phyloP scores from a whole-genome alignment of 2,888 invertebrate genomes.

The Chrysolina americana region DNA sequence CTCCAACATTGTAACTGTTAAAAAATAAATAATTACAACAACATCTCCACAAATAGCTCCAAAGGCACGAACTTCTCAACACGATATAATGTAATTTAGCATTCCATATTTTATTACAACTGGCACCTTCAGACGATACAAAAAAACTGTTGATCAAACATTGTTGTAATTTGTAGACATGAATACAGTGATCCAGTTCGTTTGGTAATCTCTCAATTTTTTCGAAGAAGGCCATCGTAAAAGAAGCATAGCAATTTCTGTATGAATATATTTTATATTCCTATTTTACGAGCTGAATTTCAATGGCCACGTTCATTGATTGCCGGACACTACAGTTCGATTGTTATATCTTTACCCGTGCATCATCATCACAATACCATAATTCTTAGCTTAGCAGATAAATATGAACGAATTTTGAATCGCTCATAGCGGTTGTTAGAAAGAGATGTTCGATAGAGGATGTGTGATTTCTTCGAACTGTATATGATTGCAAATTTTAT shows the following conservation, averaged over 20 bases:
- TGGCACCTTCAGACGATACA: constrained; percentile 5
- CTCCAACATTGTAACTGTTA: not conserved
- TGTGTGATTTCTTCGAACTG: too few species aligned
- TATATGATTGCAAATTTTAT: too few species aligned
- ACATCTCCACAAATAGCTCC: constrained; percentile 7
- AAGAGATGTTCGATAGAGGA: too few species aligned
- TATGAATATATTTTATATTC: not conserved
- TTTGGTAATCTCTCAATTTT: not conserved
- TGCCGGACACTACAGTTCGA: too few species aligned
- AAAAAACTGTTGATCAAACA: constrained; percentile 10
- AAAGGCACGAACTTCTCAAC: constrained; percentile 11
- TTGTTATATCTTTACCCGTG: too few species aligned
- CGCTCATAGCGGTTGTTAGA: too few species aligned
- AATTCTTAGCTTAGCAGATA: too few species aligned
- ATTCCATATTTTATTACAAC: constrained; percentile 20
- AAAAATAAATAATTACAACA: constrained; percentile 3
- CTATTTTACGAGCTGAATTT: not conserved
- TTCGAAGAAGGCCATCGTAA: not conserved
- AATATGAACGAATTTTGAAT: too few species aligned
- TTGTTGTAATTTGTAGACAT: constrained; percentile 10
- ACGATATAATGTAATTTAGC: constrained; percentile 8
- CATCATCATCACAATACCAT: too few species aligned
- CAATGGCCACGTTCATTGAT: not conserved
- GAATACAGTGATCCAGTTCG: not conserved
- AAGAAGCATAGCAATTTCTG: not conserved